Evolutionary conservation across 2,113 vertebrate species (phyloP).

Genomic region (Bujurquina vittata): DNA sequence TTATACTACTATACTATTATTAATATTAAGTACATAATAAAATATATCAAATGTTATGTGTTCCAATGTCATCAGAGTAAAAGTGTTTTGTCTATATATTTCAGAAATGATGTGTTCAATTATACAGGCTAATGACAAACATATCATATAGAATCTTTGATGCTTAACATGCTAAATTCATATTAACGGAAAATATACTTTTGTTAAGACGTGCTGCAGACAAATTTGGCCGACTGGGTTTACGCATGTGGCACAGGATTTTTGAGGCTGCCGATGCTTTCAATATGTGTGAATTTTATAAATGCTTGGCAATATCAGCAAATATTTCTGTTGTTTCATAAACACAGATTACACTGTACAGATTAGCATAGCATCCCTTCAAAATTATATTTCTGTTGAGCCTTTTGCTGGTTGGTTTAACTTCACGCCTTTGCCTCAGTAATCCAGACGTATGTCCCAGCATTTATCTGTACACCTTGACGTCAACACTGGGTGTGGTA

Average conservation of each 20-base stretch:
- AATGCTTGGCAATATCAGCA: background rate
- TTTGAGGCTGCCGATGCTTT: background rate
- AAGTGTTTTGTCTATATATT: background rate
- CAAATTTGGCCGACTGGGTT: background rate
- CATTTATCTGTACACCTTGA: background rate
- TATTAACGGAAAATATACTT: too few relatives aligned
- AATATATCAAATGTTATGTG: background rate
- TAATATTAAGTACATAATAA: too few relatives aligned
- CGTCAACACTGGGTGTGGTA: background rate
- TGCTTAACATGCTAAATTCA: too few relatives aligned
- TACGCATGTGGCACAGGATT: background rate
- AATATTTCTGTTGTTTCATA: too few relatives aligned
- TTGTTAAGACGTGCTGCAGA: background rate
- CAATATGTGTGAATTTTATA: background rate
- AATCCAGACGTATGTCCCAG: background rate
- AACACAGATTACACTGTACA: background rate
- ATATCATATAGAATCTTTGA: too few relatives aligned
- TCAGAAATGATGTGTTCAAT: background rate
- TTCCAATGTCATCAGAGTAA: background rate
- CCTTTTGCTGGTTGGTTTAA: background rate
- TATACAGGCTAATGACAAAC: too few relatives aligned
- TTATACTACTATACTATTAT: too few relatives aligned
- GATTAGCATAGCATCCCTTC: background rate
- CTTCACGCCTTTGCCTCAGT: background rate
- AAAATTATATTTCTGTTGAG: background rate